These are phyloP conservation scores for Cnemophilus loriae DNA, from an alignment of 2,113 vertebrate genomes.

Conservation along the genomic window DNA sequence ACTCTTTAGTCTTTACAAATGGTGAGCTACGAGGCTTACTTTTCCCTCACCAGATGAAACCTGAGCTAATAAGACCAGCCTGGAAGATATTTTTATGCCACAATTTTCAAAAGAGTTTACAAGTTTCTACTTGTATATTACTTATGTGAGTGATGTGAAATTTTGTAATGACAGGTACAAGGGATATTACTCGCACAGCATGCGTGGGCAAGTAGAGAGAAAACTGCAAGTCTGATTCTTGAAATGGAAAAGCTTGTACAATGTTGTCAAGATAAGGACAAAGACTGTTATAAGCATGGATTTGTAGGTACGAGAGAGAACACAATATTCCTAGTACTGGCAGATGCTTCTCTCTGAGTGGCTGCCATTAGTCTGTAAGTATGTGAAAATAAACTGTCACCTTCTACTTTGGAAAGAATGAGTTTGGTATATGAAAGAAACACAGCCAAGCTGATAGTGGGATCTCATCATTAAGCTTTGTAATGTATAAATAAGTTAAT, in stretches of 20 bases:
- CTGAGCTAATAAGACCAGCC: not conserved
- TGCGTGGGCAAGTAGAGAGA: not conserved
- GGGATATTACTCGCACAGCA: not conserved
- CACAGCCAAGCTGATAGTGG: not conserved
- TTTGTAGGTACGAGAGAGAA: not conserved
- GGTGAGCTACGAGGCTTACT: not conserved
- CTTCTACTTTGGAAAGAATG: not conserved
- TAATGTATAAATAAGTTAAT: not conserved
- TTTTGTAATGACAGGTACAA: not conserved
- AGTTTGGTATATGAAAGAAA: not conserved
- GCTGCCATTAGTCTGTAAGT: not conserved
- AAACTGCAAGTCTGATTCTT: not conserved
- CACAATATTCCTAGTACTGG: not conserved
- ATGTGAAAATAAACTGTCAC: not conserved
- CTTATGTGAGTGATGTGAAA: not conserved
- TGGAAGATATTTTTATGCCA: not conserved
- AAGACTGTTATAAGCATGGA: not conserved
- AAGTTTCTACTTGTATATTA: not conserved
- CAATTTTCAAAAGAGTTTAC: not conserved
- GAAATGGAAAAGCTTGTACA: not conserved
- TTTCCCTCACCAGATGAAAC: not conserved
- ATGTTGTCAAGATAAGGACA: not conserved
- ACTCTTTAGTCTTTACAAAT: not conserved
- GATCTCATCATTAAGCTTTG: not conserved
- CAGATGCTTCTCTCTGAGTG: not conserved